A percentile compares a stretch with the other conserved stretches of the same genome.
Evolutionary conservation across 2,797 vertebrate species (phyloP).

Genomic region (Hozukius guyotensis): DNA sequence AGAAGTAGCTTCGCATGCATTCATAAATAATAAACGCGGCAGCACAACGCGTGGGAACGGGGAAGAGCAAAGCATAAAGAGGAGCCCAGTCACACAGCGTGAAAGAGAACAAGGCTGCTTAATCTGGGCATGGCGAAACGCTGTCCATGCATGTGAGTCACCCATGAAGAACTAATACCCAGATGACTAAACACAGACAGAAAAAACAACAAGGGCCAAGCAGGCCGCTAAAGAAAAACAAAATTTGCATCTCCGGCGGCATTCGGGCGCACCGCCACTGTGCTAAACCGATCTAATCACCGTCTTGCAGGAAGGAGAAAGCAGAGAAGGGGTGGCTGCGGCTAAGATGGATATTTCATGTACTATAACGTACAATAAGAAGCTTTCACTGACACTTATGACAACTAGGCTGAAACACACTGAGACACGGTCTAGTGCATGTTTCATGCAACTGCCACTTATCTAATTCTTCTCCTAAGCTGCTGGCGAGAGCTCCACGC

Average conservation of each 20-base stretch:
- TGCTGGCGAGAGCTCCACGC: constrained; percentile 23
- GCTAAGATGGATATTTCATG: constrained; percentile 50
- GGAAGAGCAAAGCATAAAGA: constrained; percentile 55
- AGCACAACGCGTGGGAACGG: constrained; percentile 63
- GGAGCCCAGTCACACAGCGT: constrained; percentile 56
- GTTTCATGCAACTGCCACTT: constrained; percentile 58
- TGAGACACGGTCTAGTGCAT: constrained; percentile 21
- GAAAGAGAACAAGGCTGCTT: constrained; percentile 62
- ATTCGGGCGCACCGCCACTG: constrained; percentile 53
- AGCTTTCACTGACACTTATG: constrained; percentile 51
- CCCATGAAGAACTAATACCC: constrained; percentile 54
- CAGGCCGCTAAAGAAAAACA: constrained; percentile 46
- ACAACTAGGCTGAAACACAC: constrained; percentile 37
- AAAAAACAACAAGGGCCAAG: constrained; percentile 36
- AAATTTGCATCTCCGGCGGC: constrained; percentile 61
- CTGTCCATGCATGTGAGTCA: constrained; percentile 55
- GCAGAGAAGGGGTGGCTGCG: constrained; percentile 24
- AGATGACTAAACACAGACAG: constrained; percentile 62
- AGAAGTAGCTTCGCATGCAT: constrained; percentile 80
- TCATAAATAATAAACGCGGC: constrained; percentile 83
- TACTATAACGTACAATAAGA: constrained; percentile 36
- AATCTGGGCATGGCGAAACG: constrained; percentile 59
- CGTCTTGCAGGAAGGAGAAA: constrained; percentile 46
- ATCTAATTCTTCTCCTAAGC: constrained; percentile 56
- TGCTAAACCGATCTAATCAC: constrained; percentile 62